A percentile compares a stretch with the other conserved stretches of the same genome.
Evolutionary conservation across 2,113 vertebrate species (phyloP).

Genomic region (Oxyruncus cristatus): DNA sequence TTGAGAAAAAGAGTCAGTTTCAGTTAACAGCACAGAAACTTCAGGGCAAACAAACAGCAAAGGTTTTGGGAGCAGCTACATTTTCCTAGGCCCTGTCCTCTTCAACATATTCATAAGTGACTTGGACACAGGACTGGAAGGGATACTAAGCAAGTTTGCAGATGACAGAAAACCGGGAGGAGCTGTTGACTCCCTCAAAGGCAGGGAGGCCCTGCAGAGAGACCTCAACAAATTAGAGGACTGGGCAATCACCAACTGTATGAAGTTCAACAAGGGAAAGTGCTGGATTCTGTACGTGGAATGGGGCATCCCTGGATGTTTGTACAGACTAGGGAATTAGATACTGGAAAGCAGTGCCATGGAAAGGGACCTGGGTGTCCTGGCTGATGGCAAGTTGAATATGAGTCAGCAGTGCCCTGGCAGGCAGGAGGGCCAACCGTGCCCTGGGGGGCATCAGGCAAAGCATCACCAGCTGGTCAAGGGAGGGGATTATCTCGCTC

Average conservation of each 20-base stretch:
- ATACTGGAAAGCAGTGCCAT: not conserved
- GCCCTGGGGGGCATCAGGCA: not conserved
- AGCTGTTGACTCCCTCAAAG: not conserved
- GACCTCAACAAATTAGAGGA: not conserved
- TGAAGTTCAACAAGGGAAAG: not conserved
- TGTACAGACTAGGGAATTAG: not conserved
- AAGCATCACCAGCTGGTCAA: not conserved
- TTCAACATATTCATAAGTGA: not conserved
- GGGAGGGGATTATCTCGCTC: not conserved
- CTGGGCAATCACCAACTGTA: not conserved
- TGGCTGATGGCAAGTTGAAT: not conserved
- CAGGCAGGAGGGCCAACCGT: not conserved
- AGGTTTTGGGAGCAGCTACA: not conserved
- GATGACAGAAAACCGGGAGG: not conserved
- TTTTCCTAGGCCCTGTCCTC: not conserved
- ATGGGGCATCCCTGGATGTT: not conserved
- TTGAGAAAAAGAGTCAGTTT: not conserved
- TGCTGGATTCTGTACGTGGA: not conserved
- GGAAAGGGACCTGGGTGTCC: not conserved
- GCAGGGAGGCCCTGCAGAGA: not conserved
- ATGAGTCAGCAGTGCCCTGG: not conserved
- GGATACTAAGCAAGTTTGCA: not conserved
- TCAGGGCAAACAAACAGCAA: not conserved
- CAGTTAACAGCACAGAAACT: not conserved
- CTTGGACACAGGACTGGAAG: not conserved